Conservation (phyloP, 2,113 vertebrate species). For the Cinclus mexicanus region DNA sequence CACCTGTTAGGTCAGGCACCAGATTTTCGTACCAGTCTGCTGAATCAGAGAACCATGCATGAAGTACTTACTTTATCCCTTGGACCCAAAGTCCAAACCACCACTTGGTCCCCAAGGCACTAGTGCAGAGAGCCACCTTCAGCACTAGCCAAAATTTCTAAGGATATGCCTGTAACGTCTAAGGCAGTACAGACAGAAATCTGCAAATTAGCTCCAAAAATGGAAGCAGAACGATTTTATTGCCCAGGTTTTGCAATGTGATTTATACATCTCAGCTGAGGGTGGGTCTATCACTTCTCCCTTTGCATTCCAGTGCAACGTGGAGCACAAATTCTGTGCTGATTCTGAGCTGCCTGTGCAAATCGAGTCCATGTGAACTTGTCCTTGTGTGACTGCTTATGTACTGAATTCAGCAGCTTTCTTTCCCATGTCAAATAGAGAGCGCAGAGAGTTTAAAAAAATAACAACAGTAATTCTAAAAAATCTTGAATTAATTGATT, state of each 20-base stretch:
- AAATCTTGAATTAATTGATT: background rate
- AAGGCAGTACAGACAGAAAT: background rate
- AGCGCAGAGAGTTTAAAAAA: background rate
- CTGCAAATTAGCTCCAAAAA: background rate
- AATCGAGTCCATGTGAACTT: rapidly evolving
- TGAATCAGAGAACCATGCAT: background rate
- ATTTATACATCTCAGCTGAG: background rate
- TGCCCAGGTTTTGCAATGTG: background rate
- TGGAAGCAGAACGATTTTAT: background rate
- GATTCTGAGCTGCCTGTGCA: background rate
- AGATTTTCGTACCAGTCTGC: background rate
- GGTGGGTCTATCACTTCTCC: background rate
- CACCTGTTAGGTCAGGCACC: background rate
- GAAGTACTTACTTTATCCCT: background rate
- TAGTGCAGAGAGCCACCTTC: background rate
- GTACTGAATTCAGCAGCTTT: background rate
- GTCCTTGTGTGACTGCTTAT: background rate
- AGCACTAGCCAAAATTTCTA: background rate
- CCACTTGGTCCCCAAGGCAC: background rate
- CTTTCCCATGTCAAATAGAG: background rate
- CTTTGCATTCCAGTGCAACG: rapidly evolving
- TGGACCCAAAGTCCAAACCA: background rate
- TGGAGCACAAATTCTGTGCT: background rate
- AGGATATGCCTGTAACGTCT: background rate
- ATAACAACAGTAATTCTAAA: background rate